Percentiles rank a stretch among this genome's conserved stretches.
These are phyloP conservation scores for Huso huso DNA, from an alignment of 2,797 vertebrate species.

Conservation along the genomic window DNA sequence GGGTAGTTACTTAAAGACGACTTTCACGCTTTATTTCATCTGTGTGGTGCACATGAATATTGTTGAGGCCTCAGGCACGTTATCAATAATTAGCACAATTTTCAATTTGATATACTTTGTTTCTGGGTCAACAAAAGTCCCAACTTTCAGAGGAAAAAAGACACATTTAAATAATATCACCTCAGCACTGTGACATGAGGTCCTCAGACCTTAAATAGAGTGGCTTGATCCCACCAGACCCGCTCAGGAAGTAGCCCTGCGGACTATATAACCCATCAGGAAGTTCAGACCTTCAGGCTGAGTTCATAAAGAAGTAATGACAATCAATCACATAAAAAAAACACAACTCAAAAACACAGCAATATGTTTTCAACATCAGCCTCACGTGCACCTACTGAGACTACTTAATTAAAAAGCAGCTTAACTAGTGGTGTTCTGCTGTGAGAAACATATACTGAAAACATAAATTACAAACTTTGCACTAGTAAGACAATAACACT, in stretches of 20 bases:
- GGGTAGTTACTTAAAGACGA: too few species aligned
- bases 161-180: conserved; percentile 31
- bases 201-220: conserved; percentile 61
- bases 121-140: conserved; percentile 47
- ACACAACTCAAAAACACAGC: conserved; percentile 30
- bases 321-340: conserved; percentile 64
- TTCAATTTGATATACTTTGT: conserved; percentile 52
- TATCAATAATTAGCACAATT: too few species aligned
- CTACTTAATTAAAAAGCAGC: conserved; percentile 64
- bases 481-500: conserved; percentile 48
- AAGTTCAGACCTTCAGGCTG: conserved; percentile 79
- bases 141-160: conserved; percentile 36
- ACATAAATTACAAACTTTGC: conserved; percentile 68
- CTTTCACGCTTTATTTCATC: too few species aligned
- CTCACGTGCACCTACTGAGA: conserved; percentile 58
- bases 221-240: conserved; percentile 56
- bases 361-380: conserved; percentile 60
- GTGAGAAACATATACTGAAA: conserved; percentile 63
- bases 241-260: conserved; percentile 74
- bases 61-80: too few species aligned
- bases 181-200: conserved; percentile 45
- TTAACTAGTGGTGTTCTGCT: conserved; percentile 63
- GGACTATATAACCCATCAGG: conserved; percentile 66
- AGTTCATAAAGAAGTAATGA: conserved; percentile 78
- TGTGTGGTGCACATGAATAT: too few species aligned